Conservation (phyloP, 1,140 invertebrate genomes). For the Heliconius hewitsoni region DNA sequence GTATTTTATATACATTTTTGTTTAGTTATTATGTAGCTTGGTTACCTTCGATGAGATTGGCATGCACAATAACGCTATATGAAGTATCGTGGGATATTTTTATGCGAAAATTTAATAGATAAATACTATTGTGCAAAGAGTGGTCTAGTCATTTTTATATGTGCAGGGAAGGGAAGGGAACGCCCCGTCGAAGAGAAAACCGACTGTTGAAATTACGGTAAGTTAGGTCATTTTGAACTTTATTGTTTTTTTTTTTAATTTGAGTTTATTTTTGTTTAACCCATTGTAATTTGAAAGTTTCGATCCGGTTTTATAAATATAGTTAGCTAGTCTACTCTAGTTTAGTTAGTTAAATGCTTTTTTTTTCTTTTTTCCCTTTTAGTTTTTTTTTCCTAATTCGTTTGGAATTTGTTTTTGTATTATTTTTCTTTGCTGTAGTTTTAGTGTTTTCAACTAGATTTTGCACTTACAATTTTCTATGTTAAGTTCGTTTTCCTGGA, state of each 20-base stretch:
- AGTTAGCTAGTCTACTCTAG: background rate
- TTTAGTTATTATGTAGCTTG: constrained; percentile 70
- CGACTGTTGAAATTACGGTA: constrained; percentile 49
- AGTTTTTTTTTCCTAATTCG: background rate
- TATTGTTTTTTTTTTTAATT: background rate
- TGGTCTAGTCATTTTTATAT: constrained; percentile 77
- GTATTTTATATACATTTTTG: constrained; percentile 50
- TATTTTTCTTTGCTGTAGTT: constrained; percentile 2
- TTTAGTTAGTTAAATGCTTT: constrained; percentile 25
- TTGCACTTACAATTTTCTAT: background rate
- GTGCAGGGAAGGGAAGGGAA: constrained; percentile 69
- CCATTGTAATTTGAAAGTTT: background rate
- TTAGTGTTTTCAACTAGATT: background rate
- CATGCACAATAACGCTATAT: constrained; percentile 72
- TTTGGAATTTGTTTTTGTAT: background rate
- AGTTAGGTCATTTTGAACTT: constrained; percentile 36
- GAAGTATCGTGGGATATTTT: constrained; percentile 48
- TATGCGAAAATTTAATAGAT: constrained; percentile 53
- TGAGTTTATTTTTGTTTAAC: constrained; percentile 10
- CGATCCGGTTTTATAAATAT: background rate
- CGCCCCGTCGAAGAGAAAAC: constrained; percentile 43
- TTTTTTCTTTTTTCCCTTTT: background rate
- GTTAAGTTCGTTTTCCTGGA: too few species aligned
- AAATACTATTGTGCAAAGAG: constrained; percentile 55
- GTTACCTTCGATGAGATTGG: constrained; percentile 65